A percentile compares a stretch with the other conserved stretches of the same genome.
Evolutionary conservation across 2,888 invertebrate genomes (phyloP).

Genomic region (Lasioglossum leucozonium): DNA sequence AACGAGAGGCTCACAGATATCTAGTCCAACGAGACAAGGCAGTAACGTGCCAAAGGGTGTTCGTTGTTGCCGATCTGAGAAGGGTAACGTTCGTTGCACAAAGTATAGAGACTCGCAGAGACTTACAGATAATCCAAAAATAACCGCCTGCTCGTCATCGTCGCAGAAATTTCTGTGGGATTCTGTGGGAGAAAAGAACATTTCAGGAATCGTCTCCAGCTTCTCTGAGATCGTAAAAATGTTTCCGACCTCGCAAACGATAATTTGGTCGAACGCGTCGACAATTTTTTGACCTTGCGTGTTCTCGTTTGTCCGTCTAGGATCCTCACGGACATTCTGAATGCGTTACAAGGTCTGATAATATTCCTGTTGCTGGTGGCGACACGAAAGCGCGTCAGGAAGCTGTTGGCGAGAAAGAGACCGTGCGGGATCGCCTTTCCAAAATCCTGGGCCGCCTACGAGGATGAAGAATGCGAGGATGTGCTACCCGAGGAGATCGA

Average conservation of each 20-base stretch:
- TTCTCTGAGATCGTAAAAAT: not conserved
- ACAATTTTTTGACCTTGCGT: not conserved
- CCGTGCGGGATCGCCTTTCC: conserved; percentile 82
- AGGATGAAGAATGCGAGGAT: conserved; percentile 79
- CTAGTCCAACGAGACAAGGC: too few species aligned
- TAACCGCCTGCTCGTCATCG: too few species aligned
- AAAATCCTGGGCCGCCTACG: conserved; percentile 81
- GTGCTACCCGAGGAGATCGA: conserved; percentile 78
- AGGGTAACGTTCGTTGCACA: too few species aligned
- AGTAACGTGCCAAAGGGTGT: too few species aligned
- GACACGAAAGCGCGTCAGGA: conserved; percentile 85
- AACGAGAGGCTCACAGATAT: too few species aligned
- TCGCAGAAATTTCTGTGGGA: too few species aligned
- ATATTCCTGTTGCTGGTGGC: conserved; percentile 83
- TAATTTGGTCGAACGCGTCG: not conserved
- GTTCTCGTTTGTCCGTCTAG: conserved; percentile 71
- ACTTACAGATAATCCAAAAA: too few species aligned
- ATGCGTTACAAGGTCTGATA: conserved; percentile 84
- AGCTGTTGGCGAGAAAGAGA: conserved; percentile 80
- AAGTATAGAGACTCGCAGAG: too few species aligned
- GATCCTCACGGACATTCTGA: conserved; percentile 83
- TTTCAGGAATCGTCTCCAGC: too few species aligned
- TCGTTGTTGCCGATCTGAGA: too few species aligned
- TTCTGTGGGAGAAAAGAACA: too few species aligned
- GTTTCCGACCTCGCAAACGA: not conserved